Percentiles rank a stretch among this genome's conserved stretches.
phyloP scores from a whole-genome alignment of 2,113 vertebrate genomes.

The Turdus rufiventris region DNA sequence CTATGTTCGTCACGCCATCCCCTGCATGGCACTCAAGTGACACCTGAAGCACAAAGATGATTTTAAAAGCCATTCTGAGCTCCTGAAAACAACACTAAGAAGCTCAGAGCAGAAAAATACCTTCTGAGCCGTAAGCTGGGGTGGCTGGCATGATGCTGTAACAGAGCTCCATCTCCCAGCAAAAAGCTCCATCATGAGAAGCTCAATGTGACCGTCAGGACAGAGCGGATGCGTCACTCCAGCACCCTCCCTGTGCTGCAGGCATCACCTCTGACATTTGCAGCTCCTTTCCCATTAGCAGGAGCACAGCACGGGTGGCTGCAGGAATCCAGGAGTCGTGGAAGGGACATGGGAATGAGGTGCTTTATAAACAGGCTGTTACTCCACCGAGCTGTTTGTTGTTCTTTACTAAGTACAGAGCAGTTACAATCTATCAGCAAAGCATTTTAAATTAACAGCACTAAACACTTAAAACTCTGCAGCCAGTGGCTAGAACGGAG shows the following conservation, averaged over 20 bases:
- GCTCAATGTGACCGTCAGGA: not conserved
- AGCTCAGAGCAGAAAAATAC: not conserved
- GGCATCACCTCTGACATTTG: not conserved
- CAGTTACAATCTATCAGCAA: slow-evolving; percentile 59
- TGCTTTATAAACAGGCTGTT: slow-evolving; percentile 26
- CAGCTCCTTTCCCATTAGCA: not conserved
- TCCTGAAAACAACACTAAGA: not conserved
- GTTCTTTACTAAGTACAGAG: slow-evolving; percentile 34
- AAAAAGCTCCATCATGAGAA: not conserved
- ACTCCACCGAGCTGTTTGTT: slow-evolving; percentile 48
- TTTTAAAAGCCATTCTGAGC: not conserved
- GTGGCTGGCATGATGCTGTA: rapidly evolving
- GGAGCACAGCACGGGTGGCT: not conserved
- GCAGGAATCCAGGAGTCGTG: not conserved
- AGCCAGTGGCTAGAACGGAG: not conserved
- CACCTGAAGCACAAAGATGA: not conserved
- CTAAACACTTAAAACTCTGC: slow-evolving; percentile 44
- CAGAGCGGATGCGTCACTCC: rapidly evolving
- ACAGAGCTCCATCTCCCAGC: not conserved
- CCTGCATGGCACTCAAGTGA: not conserved
- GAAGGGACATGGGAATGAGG: not conserved
- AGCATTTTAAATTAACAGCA: slow-evolving; percentile 56
- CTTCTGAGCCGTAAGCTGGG: not conserved
- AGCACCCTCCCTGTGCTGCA: not conserved
- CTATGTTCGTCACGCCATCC: rapidly evolving